These are phyloP conservation scores for Perognathus longimembris DNA, from an alignment of 2,113 vertebrate genomes.

Conservation along the genomic window DNA sequence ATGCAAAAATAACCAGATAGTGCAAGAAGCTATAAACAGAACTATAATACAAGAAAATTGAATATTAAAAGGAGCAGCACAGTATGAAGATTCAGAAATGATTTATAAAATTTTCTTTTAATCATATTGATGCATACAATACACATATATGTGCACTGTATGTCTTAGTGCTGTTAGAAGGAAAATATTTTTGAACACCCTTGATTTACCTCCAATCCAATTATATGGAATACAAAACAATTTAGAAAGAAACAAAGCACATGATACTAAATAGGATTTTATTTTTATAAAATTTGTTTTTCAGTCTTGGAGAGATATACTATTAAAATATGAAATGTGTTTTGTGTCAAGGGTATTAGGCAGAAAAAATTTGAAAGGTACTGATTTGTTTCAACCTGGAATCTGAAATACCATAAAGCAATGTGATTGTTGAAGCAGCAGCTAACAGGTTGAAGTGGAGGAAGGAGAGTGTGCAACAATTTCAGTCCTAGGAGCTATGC, in stretches of 20 bases:
- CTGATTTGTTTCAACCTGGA: background rate
- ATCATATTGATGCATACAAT: background rate
- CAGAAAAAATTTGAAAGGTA: background rate
- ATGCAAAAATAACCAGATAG: background rate
- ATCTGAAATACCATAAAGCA: background rate
- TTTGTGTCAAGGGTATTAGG: background rate
- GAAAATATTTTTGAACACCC: background rate
- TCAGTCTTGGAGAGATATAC: background rate
- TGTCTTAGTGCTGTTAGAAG: background rate
- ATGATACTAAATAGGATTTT: background rate
- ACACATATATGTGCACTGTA: background rate
- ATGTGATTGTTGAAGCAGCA: background rate
- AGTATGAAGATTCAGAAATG: background rate
- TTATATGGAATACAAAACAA: background rate
- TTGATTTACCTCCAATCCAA: background rate
- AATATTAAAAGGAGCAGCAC: background rate
- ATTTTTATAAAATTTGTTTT: background rate
- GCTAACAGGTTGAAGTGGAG: background rate
- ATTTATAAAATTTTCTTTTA: constrained; percentile 5
- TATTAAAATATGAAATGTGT: background rate
- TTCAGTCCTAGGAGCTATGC: fast-evolving
- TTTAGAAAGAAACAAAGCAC: background rate
- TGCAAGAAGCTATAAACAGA: background rate
- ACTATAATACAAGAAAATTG: background rate
- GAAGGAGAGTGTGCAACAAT: too few relatives aligned